A percentile compares a stretch with the other conserved stretches of the same genome.
These are phyloP conservation scores for Catocala nupta DNA, from an alignment of 2,888 invertebrate species.

Conservation along the genomic window DNA sequence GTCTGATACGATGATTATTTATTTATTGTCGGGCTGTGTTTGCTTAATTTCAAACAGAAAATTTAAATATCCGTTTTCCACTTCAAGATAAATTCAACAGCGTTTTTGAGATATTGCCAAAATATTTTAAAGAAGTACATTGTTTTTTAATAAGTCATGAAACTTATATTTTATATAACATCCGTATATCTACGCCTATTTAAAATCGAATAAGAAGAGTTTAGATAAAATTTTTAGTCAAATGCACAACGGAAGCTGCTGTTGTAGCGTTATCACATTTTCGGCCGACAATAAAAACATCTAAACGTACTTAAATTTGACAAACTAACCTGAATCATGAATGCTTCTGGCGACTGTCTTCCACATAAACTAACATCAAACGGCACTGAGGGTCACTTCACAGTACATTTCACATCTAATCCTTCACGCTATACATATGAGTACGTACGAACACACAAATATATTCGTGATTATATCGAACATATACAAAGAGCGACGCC, in stretches of 20 bases:
- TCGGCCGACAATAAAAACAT: constrained; percentile 29
- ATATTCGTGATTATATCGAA: constrained; percentile 65
- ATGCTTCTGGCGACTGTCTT: constrained; percentile 70
- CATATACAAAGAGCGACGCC: constrained; percentile 57
- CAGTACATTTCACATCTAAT: constrained; percentile 84
- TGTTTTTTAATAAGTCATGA: neutral
- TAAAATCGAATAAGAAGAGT: neutral
- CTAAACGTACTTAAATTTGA: constrained; percentile 40
- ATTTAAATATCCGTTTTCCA: neutral
- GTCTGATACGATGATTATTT: constrained; percentile 47
- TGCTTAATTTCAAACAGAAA: constrained; percentile 39
- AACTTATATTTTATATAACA: too few species aligned
- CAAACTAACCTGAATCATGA: constrained; percentile 85
- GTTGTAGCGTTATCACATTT: constrained; percentile 39
- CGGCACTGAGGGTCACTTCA: constrained; percentile 78
- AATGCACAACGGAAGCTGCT: constrained; percentile 1
- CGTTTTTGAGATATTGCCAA: too few species aligned
- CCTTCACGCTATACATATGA: constrained; percentile 68
- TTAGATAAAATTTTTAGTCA: neutral
- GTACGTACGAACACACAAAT: constrained; percentile 68
- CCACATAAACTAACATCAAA: constrained; percentile 78
- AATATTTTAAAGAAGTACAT: too few species aligned
- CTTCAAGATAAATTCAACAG: neutral
- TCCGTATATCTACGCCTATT: too few species aligned
- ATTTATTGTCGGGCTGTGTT: constrained; percentile 36